Evolutionary conservation across 2,113 vertebrate species (phyloP).

Genomic region (Thunnus thynnus): DNA sequence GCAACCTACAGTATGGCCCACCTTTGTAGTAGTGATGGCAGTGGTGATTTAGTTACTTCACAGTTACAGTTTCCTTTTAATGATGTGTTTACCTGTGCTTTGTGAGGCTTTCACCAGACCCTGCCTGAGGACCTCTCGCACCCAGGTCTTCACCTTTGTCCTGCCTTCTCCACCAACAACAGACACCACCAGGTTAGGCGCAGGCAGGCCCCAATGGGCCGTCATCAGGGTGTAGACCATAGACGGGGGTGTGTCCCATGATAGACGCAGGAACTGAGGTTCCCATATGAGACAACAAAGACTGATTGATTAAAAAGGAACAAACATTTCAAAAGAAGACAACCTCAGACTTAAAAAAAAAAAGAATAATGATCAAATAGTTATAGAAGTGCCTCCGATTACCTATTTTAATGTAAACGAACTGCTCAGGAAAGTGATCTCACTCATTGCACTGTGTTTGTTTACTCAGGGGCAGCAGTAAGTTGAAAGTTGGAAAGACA

Average conservation of each 20-base stretch:
- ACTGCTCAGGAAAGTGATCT: neutral
- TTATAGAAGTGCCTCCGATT: no score
- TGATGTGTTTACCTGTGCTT: conserved; percentile 86
- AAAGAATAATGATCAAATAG: no score
- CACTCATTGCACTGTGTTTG: neutral
- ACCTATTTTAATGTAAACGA: no score
- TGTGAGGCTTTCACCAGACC: conserved; percentile 92
- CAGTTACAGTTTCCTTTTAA: neutral
- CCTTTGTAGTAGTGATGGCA: neutral
- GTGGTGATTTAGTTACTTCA: neutral
- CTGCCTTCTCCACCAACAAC: conserved; percentile 88
- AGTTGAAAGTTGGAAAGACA: conserved; percentile 1
- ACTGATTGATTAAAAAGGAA: neutral
- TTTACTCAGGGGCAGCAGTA: conserved; percentile 2
- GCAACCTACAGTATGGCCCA: neutral
- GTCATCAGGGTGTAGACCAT: conserved; percentile 88
- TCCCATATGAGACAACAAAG: neutral
- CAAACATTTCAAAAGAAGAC: neutral
- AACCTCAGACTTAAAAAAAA: no score
- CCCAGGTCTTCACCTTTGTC: conserved; percentile 88
- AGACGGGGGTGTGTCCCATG: conserved; percentile 85
- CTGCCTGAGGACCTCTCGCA: conserved; percentile 89
- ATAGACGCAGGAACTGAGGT: conserved; percentile 90
- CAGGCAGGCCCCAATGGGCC: conserved; percentile 85
- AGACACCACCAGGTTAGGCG: conserved; percentile 92